Percentiles rank a stretch among this genome's conserved stretches.
These are phyloP conservation scores for Notodonta dromedarius DNA, from an alignment of 2,888 invertebrate genomes.

Conservation along the genomic window DNA sequence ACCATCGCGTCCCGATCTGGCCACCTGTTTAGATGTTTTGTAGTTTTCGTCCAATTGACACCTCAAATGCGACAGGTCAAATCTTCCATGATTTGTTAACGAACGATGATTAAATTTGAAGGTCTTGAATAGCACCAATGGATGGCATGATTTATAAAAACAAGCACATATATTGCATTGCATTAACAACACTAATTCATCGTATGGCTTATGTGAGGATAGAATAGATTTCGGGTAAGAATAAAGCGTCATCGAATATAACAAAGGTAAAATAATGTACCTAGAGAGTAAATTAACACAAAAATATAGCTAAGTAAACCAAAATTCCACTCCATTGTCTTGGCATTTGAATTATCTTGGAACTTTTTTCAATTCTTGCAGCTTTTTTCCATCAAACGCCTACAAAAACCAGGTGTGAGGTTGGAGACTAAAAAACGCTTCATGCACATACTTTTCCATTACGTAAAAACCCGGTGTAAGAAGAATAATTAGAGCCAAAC, in stretches of 20 bases:
- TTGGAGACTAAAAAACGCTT: not conserved
- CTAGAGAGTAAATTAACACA: too few relatives aligned
- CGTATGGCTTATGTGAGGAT: too few relatives aligned
- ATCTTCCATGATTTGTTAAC: slow-evolving; percentile 22
- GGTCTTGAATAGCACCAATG: slow-evolving; percentile 10
- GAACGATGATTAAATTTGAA: slow-evolving; percentile 22
- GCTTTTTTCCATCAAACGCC: not conserved
- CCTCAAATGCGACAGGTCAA: slow-evolving; percentile 29
- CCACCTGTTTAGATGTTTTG: slow-evolving; percentile 17
- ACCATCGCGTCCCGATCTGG: not conserved
- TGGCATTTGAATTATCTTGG: not conserved
- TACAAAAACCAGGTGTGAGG: not conserved
- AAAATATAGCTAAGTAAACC: too few relatives aligned
- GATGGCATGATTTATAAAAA: not conserved
- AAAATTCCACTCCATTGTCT: not conserved
- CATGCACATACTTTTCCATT: not conserved
- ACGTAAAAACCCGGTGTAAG: not conserved
- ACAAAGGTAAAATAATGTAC: too few relatives aligned
- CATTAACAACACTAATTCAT: too few relatives aligned
- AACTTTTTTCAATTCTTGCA: not conserved
- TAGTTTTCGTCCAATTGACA: slow-evolving; percentile 34
- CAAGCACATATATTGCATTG: not conserved
- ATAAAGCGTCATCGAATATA: too few relatives aligned
- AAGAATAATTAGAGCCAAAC: slow-evolving; percentile 8
- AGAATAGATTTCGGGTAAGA: too few relatives aligned